Evolutionary conservation across 2,797 vertebrate genomes (phyloP).

Genomic region (Melanotaenia trifasciata): DNA sequence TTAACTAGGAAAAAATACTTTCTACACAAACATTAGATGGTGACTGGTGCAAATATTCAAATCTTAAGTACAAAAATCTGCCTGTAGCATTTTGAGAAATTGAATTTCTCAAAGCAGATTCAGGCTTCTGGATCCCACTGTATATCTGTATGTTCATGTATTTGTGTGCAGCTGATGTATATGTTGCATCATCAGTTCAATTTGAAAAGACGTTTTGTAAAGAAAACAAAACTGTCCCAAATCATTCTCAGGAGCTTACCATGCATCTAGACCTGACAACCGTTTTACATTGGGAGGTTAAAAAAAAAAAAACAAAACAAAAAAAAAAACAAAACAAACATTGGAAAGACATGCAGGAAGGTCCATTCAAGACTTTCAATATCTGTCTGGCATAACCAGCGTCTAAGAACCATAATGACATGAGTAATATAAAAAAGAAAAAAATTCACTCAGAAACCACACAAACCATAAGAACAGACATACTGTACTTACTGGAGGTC

Average conservation of each 20-base stretch:
- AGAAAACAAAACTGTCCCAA: neutral
- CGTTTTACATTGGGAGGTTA: constrained; percentile 16
- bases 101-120: constrained; percentile 12
- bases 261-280: constrained; percentile 14
- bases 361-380: constrained; percentile 12
- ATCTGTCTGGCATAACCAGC: constrained; percentile 26
- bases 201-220: constrained; percentile 9
- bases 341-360: constrained; percentile 17
- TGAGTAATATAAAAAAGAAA: constrained; percentile 10
- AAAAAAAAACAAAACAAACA: constrained; percentile 5
- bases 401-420: constrained; percentile 12
- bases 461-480: constrained; percentile 31
- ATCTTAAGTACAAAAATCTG: neutral
- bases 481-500: constrained; percentile 14
- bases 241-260: constrained; percentile 33
- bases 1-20: neutral
- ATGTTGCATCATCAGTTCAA: constrained; percentile 62
- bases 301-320: constrained; percentile 6
- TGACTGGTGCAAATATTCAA: neutral
- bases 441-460: constrained; percentile 11
- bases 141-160: constrained; percentile 76
- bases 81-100: neutral
- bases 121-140: constrained; percentile 50
- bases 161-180: constrained; percentile 80
- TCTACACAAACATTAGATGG: neutral